Evolutionary conservation across 35 echinoderm and acorn worm genomes (phyloP).

Genomic region (Apostichopus californicus): DNA sequence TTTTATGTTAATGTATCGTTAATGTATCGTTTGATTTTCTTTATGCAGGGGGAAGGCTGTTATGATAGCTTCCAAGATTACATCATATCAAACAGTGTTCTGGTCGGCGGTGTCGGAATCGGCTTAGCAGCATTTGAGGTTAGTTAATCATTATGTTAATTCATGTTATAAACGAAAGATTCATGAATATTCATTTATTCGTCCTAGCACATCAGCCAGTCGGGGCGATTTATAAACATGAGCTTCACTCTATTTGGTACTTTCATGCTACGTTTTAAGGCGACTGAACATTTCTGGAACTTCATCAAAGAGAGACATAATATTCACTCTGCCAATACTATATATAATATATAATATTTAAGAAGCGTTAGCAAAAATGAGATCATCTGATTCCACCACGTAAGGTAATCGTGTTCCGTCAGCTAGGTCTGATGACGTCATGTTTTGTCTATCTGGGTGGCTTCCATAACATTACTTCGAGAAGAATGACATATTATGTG

Average conservation of each 20-base stretch:
- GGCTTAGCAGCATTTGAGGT: slow-evolving; percentile 31
- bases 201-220: neutral
- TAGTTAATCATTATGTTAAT: neutral
- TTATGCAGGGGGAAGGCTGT: slow-evolving; percentile 1
- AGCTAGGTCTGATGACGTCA: too few relatives aligned
- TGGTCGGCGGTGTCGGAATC: slow-evolving; percentile 8
- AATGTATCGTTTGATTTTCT: neutral
- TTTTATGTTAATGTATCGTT: neutral
- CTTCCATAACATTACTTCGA: too few relatives aligned
- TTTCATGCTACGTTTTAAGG: too few relatives aligned
- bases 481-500: neutral
- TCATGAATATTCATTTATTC: neutral
- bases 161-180: neutral
- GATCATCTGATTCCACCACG: too few relatives aligned
- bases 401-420: too few relatives aligned
- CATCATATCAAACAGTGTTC: slow-evolving; percentile 11
- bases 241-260: neutral
- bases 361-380: too few relatives aligned
- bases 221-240: neutral
- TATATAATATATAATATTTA: too few relatives aligned
- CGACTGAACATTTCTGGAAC: neutral
- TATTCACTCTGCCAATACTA: too few relatives aligned
- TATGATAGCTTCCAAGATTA: slow-evolving; percentile 17
- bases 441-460: too few relatives aligned
- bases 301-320: neutral